Conservation (phyloP, 2,888 invertebrate genomes). For the Eupithecia insigniata region DNA sequence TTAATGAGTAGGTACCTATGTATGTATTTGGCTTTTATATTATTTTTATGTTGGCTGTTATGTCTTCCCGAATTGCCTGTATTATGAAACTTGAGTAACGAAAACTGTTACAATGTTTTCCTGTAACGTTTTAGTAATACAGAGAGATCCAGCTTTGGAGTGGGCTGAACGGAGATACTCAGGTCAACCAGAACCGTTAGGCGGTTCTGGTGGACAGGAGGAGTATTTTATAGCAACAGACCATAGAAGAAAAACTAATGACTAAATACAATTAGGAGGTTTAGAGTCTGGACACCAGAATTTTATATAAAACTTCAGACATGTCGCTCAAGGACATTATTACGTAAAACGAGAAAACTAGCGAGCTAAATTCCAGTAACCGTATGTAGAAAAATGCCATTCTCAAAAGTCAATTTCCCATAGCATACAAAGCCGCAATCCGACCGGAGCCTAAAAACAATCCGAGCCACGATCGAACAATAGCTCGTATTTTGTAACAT, state of each 20-base stretch:
- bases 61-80: neutral
- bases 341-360: conserved; percentile 3
- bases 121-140: neutral
- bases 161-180: no score
- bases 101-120: neutral
- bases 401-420: conserved; percentile 32
- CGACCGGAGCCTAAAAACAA: conserved; percentile 33
- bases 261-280: neutral
- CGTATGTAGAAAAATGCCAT: conserved; percentile 24
- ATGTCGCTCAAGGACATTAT: conserved; percentile 9
- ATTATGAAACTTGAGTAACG: neutral
- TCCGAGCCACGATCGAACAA: conserved; percentile 38
- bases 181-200: neutral
- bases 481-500: conserved; percentile 46
- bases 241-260: neutral
- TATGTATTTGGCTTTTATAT: neutral
- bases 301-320: neutral
- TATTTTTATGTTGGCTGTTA: neutral
- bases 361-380: conserved; percentile 27
- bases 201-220: no score
- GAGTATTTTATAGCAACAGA: neutral
- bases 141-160: neutral
- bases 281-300: neutral
- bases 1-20: neutral
- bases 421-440: conserved; percentile 31